Evolutionary conservation across 2,113 vertebrate genomes (phyloP), one percentile per base, ranked within the genome.

Genomic region (Syrrhaptes paradoxus): DNA sequence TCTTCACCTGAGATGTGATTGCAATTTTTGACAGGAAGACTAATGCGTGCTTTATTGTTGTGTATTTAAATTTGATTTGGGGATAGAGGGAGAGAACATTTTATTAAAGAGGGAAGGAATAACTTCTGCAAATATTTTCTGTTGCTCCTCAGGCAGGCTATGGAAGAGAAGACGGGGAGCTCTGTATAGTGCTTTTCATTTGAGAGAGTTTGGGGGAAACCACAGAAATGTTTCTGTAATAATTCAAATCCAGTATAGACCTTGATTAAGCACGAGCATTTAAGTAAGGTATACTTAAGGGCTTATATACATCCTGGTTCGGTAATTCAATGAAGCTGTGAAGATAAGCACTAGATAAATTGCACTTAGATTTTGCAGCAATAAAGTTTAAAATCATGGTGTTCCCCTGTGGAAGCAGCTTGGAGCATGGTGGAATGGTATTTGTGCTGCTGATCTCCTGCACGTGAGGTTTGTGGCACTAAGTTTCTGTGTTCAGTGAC

Each of bases 31-130:
- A 85, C 89, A 96, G 73, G 95, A 81, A 92, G 89, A 97, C 80
- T 89, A 92, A 96, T 96, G 75, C 9, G 3, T 89, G 58, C 80
- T 92, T 97, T 96, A 96, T 79, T 87, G 97, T 96, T 96, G 75
- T 89, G 63, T 95, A 95, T 97, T 97, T 97, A 96, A 96, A 97
- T 96, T 95, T 91, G 78, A 96, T 95, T 98, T 96, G 84, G 34
- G 41, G 63, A 31, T 72, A 86, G 85, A 91, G n/a, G 41, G 45
- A 91, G 73, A 71, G 87, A 91, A 17, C 24, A 6, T 90, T 94
- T 97, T 94, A 94, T 93, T 97, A 74, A 96, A 95, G 91, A 95
- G 57, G 75, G 54, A 90, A 87, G 73, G 76, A 82, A n/a, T 86
- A 84, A 68, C 38, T 82, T 80, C n/a, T 93, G 73, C 54, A 97